Base-by-base conservation (phyloP, 2,113 vertebrate genomes). In the Poecile atricapillus region DNA sequence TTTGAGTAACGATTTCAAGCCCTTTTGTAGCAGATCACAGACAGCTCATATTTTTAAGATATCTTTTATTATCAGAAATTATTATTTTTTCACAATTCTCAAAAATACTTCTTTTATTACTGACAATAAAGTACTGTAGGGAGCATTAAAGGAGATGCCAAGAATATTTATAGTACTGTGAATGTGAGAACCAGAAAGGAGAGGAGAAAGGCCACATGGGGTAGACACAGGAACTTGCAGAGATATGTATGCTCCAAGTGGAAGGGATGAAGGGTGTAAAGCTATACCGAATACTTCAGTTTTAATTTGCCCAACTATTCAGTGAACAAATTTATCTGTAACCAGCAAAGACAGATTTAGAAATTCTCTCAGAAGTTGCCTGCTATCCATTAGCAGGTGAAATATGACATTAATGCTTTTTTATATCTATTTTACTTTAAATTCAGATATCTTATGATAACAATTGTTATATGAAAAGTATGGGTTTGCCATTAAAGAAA, bases 191-290 rank as follows among this genome's bases (percentile, higher is more conserved):
- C 6, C 3, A 37, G 58, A 80, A 80, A 83, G 39, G 10, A 87
- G n/a, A 73, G 3, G 3, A 10, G 5, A 10, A 15, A 56, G 4
- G 39, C 23, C 2, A 10, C 59, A 13, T 4, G 46, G 10, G 7
- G 7, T 19, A 67, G 43, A 15, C 33, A 76, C 18, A 83, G 43
- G 39, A 53, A 59, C 24, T 56, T 65, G 27, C 31, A 43, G 30
- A 87, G 19, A 16, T n/a, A 6, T 25, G 9, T 7, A 16, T 62
- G 24, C 19, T 80, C 56, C 53, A 30, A 49, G 31, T 58, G 55
- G 41, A 81, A 83, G 14, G 20, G 12, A 33, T 81, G 33, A 81
- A 63, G 33, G 11, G 8, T 43, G 25, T 6, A 83, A 83, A 58
- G 33, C 35, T 75, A 39, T 11, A 70, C 19, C 4, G 77, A 69